These are phyloP conservation scores for Caenorhabditis inopinata DNA, from an alignment of 1,140 invertebrate species.

Conservation along the genomic window DNA sequence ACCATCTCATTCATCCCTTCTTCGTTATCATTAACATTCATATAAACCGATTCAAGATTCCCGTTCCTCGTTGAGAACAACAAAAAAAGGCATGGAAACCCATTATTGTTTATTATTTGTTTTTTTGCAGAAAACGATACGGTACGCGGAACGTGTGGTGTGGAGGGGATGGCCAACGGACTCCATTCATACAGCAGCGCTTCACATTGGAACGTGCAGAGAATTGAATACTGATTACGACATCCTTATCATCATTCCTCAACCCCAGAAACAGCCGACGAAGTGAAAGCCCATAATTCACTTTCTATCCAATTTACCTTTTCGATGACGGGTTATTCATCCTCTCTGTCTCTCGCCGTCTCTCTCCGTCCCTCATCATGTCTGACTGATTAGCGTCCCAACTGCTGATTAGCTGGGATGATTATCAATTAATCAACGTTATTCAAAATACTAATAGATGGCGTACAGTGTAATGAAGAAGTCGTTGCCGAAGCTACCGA, in stretches of 20 bases:
- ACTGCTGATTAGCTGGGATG: conserved; percentile 1
- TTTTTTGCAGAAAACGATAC: conserved; percentile 8
- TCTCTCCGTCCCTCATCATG: too few relatives aligned
- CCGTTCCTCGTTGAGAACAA: neutral
- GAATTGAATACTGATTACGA: neutral
- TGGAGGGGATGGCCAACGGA: neutral
- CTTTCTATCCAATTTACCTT: neutral
- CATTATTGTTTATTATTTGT: too few relatives aligned
- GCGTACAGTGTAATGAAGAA: conserved; percentile 10
- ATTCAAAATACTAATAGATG: conserved; percentile 12
- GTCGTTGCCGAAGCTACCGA: neutral
- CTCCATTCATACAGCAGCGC: too few relatives aligned
- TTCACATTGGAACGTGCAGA: neutral
- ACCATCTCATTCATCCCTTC: neutral
- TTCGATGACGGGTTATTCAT: conserved; percentile 13
- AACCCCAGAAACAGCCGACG: neutral
- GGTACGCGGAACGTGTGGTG: neutral
- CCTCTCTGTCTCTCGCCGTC: neutral
- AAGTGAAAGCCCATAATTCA: conserved; percentile 23
- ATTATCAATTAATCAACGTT: conserved; percentile 7
- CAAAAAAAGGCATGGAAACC: too few relatives aligned
- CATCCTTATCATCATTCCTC: neutral
- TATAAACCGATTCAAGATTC: conserved; percentile 1
- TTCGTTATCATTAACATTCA: neutral
- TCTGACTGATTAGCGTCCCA: conserved; percentile 20